These are phyloP conservation scores for Trachops cirrhosus DNA, from an alignment of 2,797 vertebrate species.

Conservation along the genomic window DNA sequence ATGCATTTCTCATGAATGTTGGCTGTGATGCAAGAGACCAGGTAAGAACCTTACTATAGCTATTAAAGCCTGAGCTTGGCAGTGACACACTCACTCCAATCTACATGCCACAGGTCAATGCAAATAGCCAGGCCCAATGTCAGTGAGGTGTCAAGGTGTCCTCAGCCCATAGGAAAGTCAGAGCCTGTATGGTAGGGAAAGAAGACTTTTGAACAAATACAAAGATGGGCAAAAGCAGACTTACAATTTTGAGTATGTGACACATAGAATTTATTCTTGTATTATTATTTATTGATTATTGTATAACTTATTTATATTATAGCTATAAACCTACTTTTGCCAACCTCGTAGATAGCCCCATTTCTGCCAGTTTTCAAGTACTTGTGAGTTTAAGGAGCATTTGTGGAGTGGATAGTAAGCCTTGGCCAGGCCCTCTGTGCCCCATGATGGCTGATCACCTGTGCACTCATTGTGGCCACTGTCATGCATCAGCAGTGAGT, in stretches of 20 bases:
- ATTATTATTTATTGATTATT: neutral
- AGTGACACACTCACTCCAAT: neutral
- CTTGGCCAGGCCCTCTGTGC: neutral
- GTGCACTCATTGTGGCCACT: neutral
- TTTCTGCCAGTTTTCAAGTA: neutral
- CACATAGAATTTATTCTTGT: neutral
- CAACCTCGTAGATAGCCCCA: neutral
- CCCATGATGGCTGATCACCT: neutral
- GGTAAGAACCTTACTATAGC: neutral
- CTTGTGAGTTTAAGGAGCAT: neutral
- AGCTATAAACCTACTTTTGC: neutral
- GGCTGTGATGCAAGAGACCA: neutral
- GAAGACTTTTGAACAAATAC: neutral
- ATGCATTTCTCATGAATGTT: neutral
- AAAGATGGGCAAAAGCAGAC: neutral
- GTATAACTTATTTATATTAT: neutral
- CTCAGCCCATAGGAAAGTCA: neutral
- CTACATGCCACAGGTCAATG: neutral
- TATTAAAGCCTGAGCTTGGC: neutral
- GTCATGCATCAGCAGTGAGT: neutral
- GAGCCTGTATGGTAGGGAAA: neutral
- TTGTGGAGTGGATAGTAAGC: neutral
- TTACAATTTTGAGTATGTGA: neutral
- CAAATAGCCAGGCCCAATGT: neutral
- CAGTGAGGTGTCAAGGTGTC: neutral